Base-by-base conservation (phyloP, 1,140 invertebrate species). In the Chironomus striatipennis region DNA sequence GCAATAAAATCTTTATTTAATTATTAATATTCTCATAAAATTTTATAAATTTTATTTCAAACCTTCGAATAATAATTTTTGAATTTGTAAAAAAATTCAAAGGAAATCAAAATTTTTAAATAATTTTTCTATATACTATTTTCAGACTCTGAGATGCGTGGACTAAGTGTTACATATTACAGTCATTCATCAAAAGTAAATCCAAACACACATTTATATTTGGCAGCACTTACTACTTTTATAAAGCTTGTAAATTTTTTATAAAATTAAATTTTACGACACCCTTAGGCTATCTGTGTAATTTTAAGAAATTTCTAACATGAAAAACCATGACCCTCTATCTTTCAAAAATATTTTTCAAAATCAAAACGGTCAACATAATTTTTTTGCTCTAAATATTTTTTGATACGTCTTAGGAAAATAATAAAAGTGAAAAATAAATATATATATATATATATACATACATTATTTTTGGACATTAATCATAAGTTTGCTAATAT, bases 101-200 rank as follows among this genome's bases (percentile, higher is more conserved):
- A n/a, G n/a, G n/a, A n/a, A n/a, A n/a, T n/a, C n/a, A n/a, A n/a
- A n/a, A n/a, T n/a, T n/a, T n/a, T 34, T 2, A 34, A 34, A 34
- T 34, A 34, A 34, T 34, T 12, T 20, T 74, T 65, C 42, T 57
- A 70, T 43, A 12, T 21, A 73, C 74, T 72, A 42, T 73, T 76
- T 75, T 21, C 76, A 76, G 77, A 77, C 47, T 75, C 77, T 21
- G 77, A 77, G 74, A 75, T 77, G 74, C 73, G 77, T 73, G 76
- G 77, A 43, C 75, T 77, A 65, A 75, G 77, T 43, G 82, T 83
- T 17, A 83, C 81, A n/a, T 82, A 80, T 76, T 82, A 82, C 75
- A 79, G 78, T 74, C 18, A 79, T 42, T 77, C 81, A 18, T 76
- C 79, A 10, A 80, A 79, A 17, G 73, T 77, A 78, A 73, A 70